Evolutionary conservation across 2,888 invertebrate genomes (phyloP), one percentile per base, ranked within the genome.

Genomic region (Caenorhabditis plicata): DNA sequence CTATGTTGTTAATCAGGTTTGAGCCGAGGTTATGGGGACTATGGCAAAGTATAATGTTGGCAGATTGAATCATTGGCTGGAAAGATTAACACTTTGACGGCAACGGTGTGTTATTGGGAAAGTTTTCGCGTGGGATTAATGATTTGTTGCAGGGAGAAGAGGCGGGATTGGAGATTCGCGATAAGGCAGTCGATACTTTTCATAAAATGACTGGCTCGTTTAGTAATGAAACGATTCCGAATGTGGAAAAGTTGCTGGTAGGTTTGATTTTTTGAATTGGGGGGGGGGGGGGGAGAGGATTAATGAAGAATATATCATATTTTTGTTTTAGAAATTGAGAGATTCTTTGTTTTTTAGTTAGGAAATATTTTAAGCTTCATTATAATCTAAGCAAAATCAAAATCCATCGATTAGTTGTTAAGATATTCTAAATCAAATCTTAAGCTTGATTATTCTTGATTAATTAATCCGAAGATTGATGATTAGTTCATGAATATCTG

Each of bases 1-100:
- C 43, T 55, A 58, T 52, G 70, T 73, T 8, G 64, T 71, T 20
- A 65, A 65, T 25, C 73, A 73, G 41, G 61, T 68, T 42, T 42
- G n/a, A 9, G 5, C 17, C 5, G 17, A 33, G n/a, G 13, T 33
- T 33, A 13, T 5, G 17, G 13, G 13, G n/a, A 39, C 20, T 39
- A 19, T 19, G 15, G 23, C 5, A 39, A 39, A 39, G 15, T 42
- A n/a, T n/a, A n/a, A n/a, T n/a, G n/a, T n/a, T n/a, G n/a, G 23
- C 42, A 42, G 33, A 25, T 46, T 17, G 45, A 61, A 23, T 13
- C n/a, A 11, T 33, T 61, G 23, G 39, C 61, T 1, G 48, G 48
- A 38, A 47, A 55, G 33, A 61, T 61, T 8, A 46, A 61, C 26
- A 51, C 47, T 0, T 27, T 61, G 32, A 43, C 44, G 1, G 51